phyloP scores from a whole-genome alignment of 2,797 vertebrate genomes.

The Crypturellus tataupa region DNA sequence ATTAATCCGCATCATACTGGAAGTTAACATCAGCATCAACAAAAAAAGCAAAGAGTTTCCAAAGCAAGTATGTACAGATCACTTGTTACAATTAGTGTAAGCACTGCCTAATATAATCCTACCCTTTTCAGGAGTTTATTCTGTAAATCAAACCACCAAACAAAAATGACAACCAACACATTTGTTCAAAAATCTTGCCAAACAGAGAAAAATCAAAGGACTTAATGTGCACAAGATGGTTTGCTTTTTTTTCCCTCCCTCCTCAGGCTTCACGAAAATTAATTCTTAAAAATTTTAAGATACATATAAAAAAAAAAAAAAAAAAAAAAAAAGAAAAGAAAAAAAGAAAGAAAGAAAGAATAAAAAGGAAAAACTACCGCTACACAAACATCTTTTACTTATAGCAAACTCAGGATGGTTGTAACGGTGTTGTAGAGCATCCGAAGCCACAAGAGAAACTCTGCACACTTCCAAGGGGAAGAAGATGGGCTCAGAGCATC shows the following conservation, averaged over 20 bases:
- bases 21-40: not conserved
- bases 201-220: not conserved
- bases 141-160: not conserved
- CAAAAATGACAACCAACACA: not conserved
- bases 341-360: not conserved
- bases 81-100: not conserved
- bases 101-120: not conserved
- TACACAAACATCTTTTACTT: not conserved
- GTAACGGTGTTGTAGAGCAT: fast-evolving
- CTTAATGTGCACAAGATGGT: not conserved
- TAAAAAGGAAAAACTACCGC: not conserved
- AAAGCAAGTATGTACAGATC: not conserved
- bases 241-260: too few species aligned
- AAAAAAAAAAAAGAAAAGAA: not conserved
- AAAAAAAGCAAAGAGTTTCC: not conserved
- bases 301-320: not conserved
- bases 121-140: not conserved
- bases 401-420: not conserved
- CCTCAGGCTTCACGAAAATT: not conserved
- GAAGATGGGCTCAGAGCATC: not conserved
- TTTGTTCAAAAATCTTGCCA: not conserved
- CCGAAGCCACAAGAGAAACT: not conserved
- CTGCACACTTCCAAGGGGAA: fast-evolving
- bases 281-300: not conserved
- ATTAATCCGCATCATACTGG: slow-evolving; percentile 34